Evolutionary conservation across 2,888 invertebrate species (phyloP).

Genomic region (Zele albiditarsus): DNA sequence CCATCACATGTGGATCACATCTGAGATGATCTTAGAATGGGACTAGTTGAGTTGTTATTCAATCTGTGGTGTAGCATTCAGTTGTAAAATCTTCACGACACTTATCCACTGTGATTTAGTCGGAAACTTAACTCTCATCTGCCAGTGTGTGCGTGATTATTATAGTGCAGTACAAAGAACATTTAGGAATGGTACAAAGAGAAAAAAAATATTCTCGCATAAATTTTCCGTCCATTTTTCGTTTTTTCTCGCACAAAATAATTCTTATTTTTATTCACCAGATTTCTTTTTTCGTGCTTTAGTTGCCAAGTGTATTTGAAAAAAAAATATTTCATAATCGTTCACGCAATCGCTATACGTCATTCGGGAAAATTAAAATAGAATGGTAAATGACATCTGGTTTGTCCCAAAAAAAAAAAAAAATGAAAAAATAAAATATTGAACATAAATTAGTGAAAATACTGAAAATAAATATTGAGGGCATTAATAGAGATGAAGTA

Average conservation of each 20-base stretch:
- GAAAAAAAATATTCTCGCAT: not conserved
- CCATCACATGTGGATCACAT: slow-evolving; percentile 10
- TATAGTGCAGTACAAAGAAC: not conserved
- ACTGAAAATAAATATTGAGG: not conserved
- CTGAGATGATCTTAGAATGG: not conserved
- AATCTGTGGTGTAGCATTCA: slow-evolving; percentile 26
- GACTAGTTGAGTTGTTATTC: slow-evolving; percentile 19
- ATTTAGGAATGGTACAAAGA: not conserved
- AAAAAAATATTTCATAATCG: slow-evolving; percentile 3
- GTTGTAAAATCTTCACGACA: slow-evolving; percentile 12
- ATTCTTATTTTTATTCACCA: not conserved
- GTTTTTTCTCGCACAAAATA: not conserved
- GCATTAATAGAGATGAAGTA: not conserved
- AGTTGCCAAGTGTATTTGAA: not conserved
- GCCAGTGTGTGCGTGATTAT: not conserved
- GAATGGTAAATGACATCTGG: not conserved
- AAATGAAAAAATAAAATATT: not conserved
- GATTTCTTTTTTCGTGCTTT: not conserved
- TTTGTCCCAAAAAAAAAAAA: not conserved
- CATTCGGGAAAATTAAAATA: not conserved
- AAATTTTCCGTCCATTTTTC: not conserved
- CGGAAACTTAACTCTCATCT: not conserved
- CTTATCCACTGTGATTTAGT: not conserved
- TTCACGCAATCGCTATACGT: not conserved
- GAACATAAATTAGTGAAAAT: not conserved